Conservation (phyloP, 2,888 invertebrate species). For the Stenchaetothrips biformis region DNA sequence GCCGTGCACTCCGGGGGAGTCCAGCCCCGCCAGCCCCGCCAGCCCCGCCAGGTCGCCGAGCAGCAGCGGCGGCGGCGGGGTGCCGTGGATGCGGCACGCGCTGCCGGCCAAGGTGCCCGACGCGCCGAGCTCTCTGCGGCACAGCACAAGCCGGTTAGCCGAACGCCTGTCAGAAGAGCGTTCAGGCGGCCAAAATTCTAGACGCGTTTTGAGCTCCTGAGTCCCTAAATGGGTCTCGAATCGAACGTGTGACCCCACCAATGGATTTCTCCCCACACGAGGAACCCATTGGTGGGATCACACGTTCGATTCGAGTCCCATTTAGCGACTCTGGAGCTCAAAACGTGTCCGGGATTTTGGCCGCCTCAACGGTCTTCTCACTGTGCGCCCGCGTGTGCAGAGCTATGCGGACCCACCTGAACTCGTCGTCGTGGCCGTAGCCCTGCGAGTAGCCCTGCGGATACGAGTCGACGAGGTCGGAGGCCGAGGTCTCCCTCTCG, state of each 20-base stretch:
- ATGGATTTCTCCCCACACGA: too few species aligned
- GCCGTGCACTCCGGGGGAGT: too few species aligned
- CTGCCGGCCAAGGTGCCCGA: constrained; percentile 42
- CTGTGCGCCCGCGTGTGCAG: too few species aligned
- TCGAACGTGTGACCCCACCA: too few species aligned
- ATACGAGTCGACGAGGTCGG: constrained; percentile 48
- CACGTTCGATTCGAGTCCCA: too few species aligned
- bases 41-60: constrained; percentile 47
- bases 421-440: constrained; percentile 21
- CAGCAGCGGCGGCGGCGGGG: constrained; percentile 51
- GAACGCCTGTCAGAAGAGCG: constrained; percentile 41
- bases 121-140: constrained; percentile 27
- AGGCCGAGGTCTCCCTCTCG: constrained; percentile 45
- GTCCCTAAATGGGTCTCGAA: too few species aligned
- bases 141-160: constrained; percentile 54
- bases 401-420: background rate
- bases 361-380: too few species aligned
- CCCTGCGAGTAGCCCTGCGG: constrained; percentile 42
- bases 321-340: too few species aligned
- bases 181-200: too few species aligned
- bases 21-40: constrained; percentile 40
- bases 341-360: too few species aligned
- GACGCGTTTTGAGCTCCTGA: too few species aligned
- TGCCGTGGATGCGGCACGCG: constrained; percentile 56
- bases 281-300: too few species aligned